phyloP scores from a whole-genome alignment of 92 coral and sea anemone species.

The Metridium senile region DNA sequence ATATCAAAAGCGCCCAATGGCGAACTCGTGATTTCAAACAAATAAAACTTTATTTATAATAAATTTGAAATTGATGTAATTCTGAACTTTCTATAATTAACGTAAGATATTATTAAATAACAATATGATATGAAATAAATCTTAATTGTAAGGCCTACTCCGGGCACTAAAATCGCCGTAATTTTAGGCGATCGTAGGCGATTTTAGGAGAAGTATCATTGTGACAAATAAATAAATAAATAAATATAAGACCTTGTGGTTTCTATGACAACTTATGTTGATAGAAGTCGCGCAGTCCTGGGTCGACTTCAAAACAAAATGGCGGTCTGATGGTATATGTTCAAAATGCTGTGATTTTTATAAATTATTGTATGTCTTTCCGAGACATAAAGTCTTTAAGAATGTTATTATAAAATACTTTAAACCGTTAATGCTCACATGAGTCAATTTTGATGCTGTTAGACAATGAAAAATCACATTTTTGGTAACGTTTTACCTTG shows the following conservation, averaged over 20 bases:
- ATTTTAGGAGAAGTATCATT: too few relatives aligned
- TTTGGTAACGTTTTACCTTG: neutral
- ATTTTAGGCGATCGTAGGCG: too few relatives aligned
- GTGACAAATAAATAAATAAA: neutral
- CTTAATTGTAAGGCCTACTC: too few relatives aligned
- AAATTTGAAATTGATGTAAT: too few relatives aligned
- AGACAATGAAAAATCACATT: neutral
- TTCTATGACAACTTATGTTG: constrained; percentile 20
- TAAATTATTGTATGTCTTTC: neutral
- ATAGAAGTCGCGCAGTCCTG: constrained; percentile 28
- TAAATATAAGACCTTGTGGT: neutral
- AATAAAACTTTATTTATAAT: too few relatives aligned
- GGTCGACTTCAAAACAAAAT: constrained; percentile 29
- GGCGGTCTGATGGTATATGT: constrained; percentile 27
- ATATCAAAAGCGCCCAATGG: too few relatives aligned
- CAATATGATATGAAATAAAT: too few relatives aligned
- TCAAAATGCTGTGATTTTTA: constrained; percentile 2
- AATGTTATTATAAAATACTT: too few relatives aligned
- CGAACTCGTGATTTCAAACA: too few relatives aligned
- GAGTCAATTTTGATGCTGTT: neutral
- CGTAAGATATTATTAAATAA: too few relatives aligned
- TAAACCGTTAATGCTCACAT: neutral
- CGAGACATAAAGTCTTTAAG: neutral
- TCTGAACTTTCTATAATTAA: too few relatives aligned
- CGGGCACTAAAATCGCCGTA: too few relatives aligned